Base-by-base conservation (phyloP, 2,888 invertebrate species). In the Lordiphosa andalusiaca region DNA sequence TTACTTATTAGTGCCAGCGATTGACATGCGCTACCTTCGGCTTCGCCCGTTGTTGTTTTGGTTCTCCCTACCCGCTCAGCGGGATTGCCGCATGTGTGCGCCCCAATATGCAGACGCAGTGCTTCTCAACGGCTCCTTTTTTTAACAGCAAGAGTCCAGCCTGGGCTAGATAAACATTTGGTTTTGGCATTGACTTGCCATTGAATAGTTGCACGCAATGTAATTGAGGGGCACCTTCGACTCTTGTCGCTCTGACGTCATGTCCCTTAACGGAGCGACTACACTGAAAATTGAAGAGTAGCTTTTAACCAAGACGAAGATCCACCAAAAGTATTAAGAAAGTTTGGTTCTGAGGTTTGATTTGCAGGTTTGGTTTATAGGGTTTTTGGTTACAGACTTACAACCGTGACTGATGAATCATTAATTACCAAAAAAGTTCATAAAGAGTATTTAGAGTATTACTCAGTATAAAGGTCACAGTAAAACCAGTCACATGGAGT, bases 191-290 rank as follows among this genome's bases (percentile, higher is more conserved):
- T 13, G 47, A 63, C 51, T 47, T 55, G 58, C 67, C 67, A 65
- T 64, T 69, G 66, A 63, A 71, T 73, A 53, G 46, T 53, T 69
- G 78, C 82, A 71, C 73, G 81, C 83, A 85, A 84, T 73, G 72
- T 65, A 77, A 73, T 71, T 84, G 70, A 50, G 55, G 33, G 41
- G 48, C 36, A 50, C 41, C 35, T 51, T 47, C 47, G 48, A 53
- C 52, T 52, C 52, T 56, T 19, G 30, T 30, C 50, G 9, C 9
- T 16, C 33, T 30, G 30, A 30, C 50, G 50, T 39, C 50, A 40
- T 16, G 23, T 38, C 42, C 44, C 56, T 38, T 39, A 30, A 30
- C 41, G 23, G 48, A 41, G 25, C 56, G 42, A 37, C 48, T 36
- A 46, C n/a, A 47, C 47, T 47, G 19, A 2, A 2, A 19, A 35